These are phyloP conservation scores for Scolopax mira DNA, from an alignment of 2,113 vertebrate genomes.

Conservation along the genomic window DNA sequence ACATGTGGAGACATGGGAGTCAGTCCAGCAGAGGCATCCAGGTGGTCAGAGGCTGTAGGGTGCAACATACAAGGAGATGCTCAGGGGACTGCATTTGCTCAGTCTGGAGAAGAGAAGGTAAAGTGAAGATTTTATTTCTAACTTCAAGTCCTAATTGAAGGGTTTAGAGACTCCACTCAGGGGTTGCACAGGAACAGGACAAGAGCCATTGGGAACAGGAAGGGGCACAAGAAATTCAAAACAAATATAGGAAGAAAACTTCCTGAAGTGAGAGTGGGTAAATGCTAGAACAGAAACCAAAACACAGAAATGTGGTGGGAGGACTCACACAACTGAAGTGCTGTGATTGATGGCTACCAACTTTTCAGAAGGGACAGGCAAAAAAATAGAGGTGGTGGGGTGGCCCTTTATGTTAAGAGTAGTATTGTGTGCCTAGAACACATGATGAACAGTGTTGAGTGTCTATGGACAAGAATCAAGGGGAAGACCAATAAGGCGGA, in stretches of 20 bases:
- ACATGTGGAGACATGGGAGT: fast-evolving
- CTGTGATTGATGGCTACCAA: no score
- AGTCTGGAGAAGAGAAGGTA: neutral
- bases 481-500: no score
- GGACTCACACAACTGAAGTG: no score
- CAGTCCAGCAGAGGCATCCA: fast-evolving
- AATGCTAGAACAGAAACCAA: neutral
- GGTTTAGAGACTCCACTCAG: neutral
- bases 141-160: neutral
- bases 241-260: neutral
- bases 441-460: no score
- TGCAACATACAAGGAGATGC: neutral
- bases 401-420: no score
- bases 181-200: neutral
- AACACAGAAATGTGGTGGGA: no score
- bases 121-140: neutral
- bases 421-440: no score
- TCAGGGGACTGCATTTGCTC: neutral
- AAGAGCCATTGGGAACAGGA: neutral
- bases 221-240: neutral
- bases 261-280: neutral
- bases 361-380: no score
- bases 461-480: no score
- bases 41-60: neutral
- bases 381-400: no score